Evolutionary conservation across 2,888 invertebrate species (phyloP).

Genomic region (Drosophila niveifrons): DNA sequence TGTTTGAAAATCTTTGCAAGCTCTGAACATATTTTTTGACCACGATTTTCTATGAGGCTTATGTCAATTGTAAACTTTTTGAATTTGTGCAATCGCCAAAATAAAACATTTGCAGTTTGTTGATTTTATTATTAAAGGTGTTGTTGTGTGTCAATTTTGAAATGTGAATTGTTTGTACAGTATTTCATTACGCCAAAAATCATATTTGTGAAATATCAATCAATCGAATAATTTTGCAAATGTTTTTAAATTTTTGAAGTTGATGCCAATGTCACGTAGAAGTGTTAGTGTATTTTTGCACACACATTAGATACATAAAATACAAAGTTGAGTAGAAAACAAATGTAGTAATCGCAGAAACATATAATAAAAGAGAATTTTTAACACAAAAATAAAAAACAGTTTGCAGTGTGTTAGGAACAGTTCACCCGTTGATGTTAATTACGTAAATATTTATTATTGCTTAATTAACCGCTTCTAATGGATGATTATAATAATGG

Average conservation of each 20-base stretch:
- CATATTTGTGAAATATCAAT: conserved; percentile 42
- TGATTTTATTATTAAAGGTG: conserved; percentile 20
- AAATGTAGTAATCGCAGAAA: conserved; percentile 59
- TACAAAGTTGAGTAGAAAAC: conserved; percentile 46
- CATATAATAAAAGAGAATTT: conserved; percentile 71
- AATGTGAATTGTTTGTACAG: conserved; percentile 23
- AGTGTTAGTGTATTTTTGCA: conserved; percentile 35
- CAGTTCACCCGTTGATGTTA: conserved; percentile 16
- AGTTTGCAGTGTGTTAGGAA: conserved; percentile 43
- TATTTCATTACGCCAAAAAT: conserved; percentile 62
- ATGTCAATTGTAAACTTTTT: conserved; percentile 54
- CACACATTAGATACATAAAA: conserved; percentile 52
- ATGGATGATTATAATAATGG: conserved; percentile 28
- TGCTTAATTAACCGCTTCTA: conserved; percentile 56
- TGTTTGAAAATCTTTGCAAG: conserved; percentile 60
- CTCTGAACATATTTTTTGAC: conserved; percentile 66
- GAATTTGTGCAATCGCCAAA: conserved; percentile 67
- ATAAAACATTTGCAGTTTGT: conserved; percentile 62
- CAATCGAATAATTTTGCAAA: conserved; percentile 37
- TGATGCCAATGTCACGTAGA: conserved; percentile 41
- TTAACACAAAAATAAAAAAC: conserved; percentile 43
- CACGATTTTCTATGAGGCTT: conserved; percentile 35
- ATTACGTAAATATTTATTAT: conserved; percentile 25
- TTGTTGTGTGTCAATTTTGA: conserved; percentile 49
- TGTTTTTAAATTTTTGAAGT: conserved; percentile 25